Evolutionary conservation across 2,113 vertebrate species (phyloP), one percentile per base, ranked within the genome.

Genomic region (Tamias sibiricus): DNA sequence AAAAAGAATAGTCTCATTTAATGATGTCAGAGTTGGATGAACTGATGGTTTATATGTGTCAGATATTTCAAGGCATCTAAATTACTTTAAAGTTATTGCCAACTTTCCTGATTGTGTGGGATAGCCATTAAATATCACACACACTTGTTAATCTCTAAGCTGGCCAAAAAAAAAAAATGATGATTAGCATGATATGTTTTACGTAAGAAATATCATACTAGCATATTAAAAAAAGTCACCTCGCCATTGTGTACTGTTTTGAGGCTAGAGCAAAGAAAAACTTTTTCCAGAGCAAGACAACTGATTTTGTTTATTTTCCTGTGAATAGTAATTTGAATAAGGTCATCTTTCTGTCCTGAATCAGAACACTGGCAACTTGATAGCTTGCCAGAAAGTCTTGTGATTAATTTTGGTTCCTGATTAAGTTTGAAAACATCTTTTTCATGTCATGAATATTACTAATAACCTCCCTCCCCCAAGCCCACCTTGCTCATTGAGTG

Each of bases 31-130:
- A 80, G 37, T 95, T 93, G 54, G 62, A 75, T 69, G 54, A 91
- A 93, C 35, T 93, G 20, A 71, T 85, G 35, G 68, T 74, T 95
- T 64, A 97, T 44, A 87, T 66, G 37, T 95, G 68, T 93, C 95
- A 95, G 95, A 85, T 68, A 97, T 97, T 98, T 98, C 95, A 97
- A 98, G 75, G 82, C 37, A 82, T 96, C 40, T 97, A 95, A 97
- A 94, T 95, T 96, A 94, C 86, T 97, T 95, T 96, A 68, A 95
- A 97, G 95, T 91, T 93, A 54, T 57, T 66, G 77, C 85, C 96
- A 98, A 49, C 75, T 93, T 94, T 64, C n/a, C 54, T 96, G 94
- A 95, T 86, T 97, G 64, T 98, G 81, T 72, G 83, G 76, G 97
- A 96, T 87, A 97, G 32, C 94, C 87, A 75, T 91, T 94, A 97